phyloP scores from a whole-genome alignment of 2,113 vertebrate species.

The Scophthalmus maximus region DNA sequence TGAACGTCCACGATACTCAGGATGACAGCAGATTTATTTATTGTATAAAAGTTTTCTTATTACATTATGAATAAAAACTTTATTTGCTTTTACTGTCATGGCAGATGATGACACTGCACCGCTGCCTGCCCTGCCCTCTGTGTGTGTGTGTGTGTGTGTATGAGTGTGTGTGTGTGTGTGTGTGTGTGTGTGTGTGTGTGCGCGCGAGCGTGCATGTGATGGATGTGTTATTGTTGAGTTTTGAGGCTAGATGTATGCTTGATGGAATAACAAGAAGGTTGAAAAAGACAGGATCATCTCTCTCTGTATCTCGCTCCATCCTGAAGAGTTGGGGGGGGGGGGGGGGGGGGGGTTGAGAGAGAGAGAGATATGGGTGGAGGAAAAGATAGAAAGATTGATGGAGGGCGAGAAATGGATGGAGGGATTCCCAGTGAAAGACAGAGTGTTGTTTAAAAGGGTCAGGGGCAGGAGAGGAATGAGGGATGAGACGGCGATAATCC shows the following conservation, averaged over 20 bases:
- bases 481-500: constrained; percentile 73
- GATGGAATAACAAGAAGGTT: constrained; percentile 79
- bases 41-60: constrained; percentile 59
- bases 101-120: constrained; percentile 55
- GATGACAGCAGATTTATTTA: constrained; percentile 49
- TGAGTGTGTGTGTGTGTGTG: constrained; percentile 7
- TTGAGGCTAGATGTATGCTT: constrained; percentile 78
- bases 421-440: constrained; percentile 74
- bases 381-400: constrained; percentile 71
- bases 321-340: constrained; percentile 31
- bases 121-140: constrained; percentile 21
- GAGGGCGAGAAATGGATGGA: constrained; percentile 69
- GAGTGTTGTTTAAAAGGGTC: constrained; percentile 79
- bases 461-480: constrained; percentile 66
- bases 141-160: too few relatives aligned
- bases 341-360: background rate
- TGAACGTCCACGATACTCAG: constrained; percentile 29
- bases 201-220: constrained; percentile 61
- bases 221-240: constrained; percentile 80
- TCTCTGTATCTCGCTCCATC: constrained; percentile 60
- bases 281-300: constrained; percentile 80
- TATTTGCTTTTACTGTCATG: constrained; percentile 64
- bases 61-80: constrained; percentile 64
- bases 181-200: constrained; percentile 50
- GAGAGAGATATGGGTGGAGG: constrained; percentile 45